These are phyloP conservation scores for Rugalucina vietnamica DNA, from an alignment of 2,888 invertebrate genomes.

Conservation along the genomic window DNA sequence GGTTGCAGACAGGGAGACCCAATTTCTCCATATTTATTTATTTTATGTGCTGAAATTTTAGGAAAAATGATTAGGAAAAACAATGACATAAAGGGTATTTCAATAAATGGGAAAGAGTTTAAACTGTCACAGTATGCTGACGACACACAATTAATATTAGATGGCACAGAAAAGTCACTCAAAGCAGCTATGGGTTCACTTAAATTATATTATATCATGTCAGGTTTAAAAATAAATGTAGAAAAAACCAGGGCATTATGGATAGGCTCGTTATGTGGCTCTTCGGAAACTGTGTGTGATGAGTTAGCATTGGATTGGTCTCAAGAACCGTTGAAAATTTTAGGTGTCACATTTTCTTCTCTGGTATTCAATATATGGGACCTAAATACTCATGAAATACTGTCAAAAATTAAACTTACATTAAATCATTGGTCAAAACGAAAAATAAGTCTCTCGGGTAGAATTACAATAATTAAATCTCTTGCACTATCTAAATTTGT, in stretches of 20 bases:
- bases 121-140: background rate
- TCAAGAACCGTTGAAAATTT: background rate
- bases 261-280: background rate
- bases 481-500: background rate
- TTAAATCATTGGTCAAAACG: background rate
- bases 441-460: background rate
- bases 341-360: background rate
- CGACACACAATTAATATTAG: background rate
- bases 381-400: background rate
- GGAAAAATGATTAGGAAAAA: background rate
- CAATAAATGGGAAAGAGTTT: background rate
- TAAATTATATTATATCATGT: background rate
- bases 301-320: background rate
- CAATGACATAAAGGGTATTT: background rate
- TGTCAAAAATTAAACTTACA: background rate
- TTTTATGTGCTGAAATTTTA: background rate
- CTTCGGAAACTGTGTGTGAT: background rate
- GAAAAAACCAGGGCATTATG: background rate
- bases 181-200: background rate
- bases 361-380: background rate
- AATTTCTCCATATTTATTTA: background rate
- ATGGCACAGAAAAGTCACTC: background rate
- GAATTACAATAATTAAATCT: background rate
- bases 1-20: background rate
- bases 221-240: background rate